Evolutionary conservation across 2,888 invertebrate genomes (phyloP).

Genomic region (Erebia aethiops): DNA sequence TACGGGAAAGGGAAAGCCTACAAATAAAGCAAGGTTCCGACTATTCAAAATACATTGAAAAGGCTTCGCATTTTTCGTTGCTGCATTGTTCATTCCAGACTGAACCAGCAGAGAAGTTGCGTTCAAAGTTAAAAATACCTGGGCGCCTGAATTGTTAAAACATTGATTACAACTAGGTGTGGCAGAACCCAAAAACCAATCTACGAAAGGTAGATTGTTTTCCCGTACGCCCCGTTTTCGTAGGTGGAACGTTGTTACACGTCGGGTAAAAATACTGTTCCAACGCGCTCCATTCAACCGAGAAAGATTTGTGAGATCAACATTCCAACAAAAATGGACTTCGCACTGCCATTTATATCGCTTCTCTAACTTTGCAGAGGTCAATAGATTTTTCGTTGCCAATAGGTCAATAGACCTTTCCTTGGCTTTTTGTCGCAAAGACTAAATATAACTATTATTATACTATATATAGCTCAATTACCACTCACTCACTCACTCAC

Average conservation of each 20-base stretch:
- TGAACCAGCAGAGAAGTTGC: neutral
- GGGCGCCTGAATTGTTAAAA: slow-evolving; percentile 3
- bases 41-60: too few species aligned
- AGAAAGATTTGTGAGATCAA: slow-evolving; percentile 64
- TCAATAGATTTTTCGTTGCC: slow-evolving; percentile 11
- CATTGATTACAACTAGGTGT: slow-evolving; percentile 10
- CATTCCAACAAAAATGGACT: slow-evolving; percentile 39
- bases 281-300: slow-evolving; percentile 52
- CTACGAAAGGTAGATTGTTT: slow-evolving; percentile 24
- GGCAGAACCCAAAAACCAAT: slow-evolving; percentile 21
- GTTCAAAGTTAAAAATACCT: neutral
- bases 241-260: slow-evolving; percentile 22
- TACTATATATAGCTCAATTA: too few species aligned
- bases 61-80: neutral
- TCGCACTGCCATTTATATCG: slow-evolving; percentile 23
- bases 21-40: too few species aligned
- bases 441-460: too few species aligned
- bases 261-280: slow-evolving; percentile 43
- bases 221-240: neutral
- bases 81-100: neutral
- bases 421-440: neutral
- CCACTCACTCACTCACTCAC: too few species aligned
- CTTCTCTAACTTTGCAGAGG: slow-evolving; percentile 9
- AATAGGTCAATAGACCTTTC: slow-evolving; percentile 3
- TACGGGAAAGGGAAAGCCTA: too few species aligned